A percentile compares a stretch with the other conserved stretches of the same genome.
Conservation (phyloP, 2,888 invertebrate species). For the Muscina levida region DNA sequence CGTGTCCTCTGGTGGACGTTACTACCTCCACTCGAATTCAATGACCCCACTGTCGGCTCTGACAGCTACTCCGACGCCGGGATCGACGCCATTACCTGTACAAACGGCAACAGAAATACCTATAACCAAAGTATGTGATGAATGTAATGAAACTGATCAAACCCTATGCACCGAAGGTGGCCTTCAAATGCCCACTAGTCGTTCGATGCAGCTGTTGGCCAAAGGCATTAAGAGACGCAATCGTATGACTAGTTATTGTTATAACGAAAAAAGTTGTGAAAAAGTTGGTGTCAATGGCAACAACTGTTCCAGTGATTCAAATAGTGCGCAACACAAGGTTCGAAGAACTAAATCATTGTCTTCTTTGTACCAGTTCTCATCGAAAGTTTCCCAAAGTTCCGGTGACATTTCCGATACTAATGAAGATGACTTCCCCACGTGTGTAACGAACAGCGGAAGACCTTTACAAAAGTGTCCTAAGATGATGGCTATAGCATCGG, state of each 20-base stretch:
- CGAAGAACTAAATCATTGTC: slow-evolving; percentile 85
- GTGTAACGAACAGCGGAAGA: slow-evolving; percentile 61
- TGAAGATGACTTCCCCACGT: slow-evolving; percentile 45
- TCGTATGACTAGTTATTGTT: slow-evolving; percentile 84
- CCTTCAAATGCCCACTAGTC: slow-evolving; percentile 83
- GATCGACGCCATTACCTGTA: slow-evolving; percentile 59
- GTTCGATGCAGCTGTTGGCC: slow-evolving; percentile 81
- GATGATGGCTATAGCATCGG: slow-evolving; percentile 71
- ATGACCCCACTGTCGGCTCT: slow-evolving; percentile 49
- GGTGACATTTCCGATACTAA: slow-evolving; percentile 60
- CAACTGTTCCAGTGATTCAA: slow-evolving; percentile 73
- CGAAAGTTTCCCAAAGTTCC: slow-evolving; percentile 70
- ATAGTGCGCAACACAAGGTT: slow-evolving; percentile 76
- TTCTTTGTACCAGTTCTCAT: slow-evolving; percentile 80
- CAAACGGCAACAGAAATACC: slow-evolving; percentile 60
- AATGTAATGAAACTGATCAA: slow-evolving; percentile 80
- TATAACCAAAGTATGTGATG: slow-evolving; percentile 71
- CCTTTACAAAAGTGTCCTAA: slow-evolving; percentile 74
- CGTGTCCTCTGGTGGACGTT: slow-evolving; percentile 39
- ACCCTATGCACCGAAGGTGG: slow-evolving; percentile 83
- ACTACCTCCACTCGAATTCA: slow-evolving; percentile 53
- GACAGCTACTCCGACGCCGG: slow-evolving; percentile 55
- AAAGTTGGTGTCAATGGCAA: slow-evolving; percentile 73
- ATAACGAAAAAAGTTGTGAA: slow-evolving; percentile 79
- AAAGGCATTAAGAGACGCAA: slow-evolving; percentile 82